These are phyloP conservation scores for Spatula clypeata DNA, from an alignment of 2,797 vertebrate genomes.

Conservation along the genomic window DNA sequence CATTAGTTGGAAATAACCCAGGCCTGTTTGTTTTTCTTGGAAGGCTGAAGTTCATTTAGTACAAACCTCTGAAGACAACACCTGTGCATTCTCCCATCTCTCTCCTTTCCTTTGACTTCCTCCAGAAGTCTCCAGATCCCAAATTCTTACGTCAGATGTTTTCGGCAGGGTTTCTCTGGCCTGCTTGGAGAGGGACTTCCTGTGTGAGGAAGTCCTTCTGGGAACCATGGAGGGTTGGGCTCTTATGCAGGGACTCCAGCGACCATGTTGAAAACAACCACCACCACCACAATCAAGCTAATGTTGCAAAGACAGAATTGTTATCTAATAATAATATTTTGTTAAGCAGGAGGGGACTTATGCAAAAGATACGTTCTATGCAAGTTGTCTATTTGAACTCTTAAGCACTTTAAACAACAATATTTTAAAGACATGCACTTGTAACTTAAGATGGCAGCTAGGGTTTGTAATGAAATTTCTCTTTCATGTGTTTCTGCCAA, in stretches of 20 bases:
- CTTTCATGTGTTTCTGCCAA: slow-evolving; percentile 8
- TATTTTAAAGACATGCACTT: slow-evolving; percentile 12
- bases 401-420: not conserved
- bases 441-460: not conserved
- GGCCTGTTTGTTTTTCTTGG: not conserved
- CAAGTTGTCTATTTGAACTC: slow-evolving; percentile 36
- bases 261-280: not conserved
- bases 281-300: not conserved
- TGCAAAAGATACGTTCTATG: not conserved
- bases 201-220: not conserved
- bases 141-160: not conserved
- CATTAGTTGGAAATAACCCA: not conserved
- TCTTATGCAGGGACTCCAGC: not conserved
- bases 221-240: not conserved
- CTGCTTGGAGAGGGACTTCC: not conserved
- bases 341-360: not conserved
- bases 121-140: not conserved
- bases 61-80: not conserved
- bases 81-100: not conserved
- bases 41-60: not conserved
- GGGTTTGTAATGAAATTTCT: not conserved
- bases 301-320: not conserved
- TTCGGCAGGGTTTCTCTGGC: not conserved
- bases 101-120: not conserved
- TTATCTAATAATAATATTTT: not conserved